These are phyloP conservation scores for Aepyceros melampus DNA, from an alignment of 2,113 vertebrate species.

Conservation along the genomic window DNA sequence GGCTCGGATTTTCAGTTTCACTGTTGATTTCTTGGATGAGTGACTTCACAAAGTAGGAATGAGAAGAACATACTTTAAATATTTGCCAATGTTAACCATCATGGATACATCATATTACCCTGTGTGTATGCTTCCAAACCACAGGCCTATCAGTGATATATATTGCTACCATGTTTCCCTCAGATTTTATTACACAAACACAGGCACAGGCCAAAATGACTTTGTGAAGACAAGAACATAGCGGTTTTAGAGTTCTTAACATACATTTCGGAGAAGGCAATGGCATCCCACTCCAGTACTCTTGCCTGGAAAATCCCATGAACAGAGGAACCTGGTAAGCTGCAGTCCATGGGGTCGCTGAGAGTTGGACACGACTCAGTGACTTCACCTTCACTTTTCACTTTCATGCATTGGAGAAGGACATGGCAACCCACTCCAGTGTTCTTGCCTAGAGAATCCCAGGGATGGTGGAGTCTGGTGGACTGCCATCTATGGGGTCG, in stretches of 20 bases:
- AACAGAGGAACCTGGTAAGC: too few species aligned
- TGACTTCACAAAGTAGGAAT: neutral
- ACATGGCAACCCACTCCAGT: too few species aligned
- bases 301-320: too few species aligned
- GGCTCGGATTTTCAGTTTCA: neutral
- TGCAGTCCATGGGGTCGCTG: too few species aligned
- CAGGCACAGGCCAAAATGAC: neutral
- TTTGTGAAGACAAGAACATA: neutral
- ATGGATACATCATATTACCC: neutral
- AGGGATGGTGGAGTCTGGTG: too few species aligned
- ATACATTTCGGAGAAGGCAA: neutral
- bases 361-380: too few species aligned
- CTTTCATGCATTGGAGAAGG: too few species aligned
- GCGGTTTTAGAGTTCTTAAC: neutral
- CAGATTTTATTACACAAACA: neutral
- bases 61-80: neutral
- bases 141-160: neutral
- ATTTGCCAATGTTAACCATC: neutral
- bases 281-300: too few species aligned
- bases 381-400: too few species aligned
- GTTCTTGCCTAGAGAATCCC: too few species aligned
- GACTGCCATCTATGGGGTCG: too few species aligned
- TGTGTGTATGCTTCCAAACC: neutral
- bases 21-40: neutral
- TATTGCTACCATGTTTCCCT: neutral